Evolutionary conservation across 2,113 vertebrate species (phyloP).

Genomic region (Nothocercus nigrocapillus): DNA sequence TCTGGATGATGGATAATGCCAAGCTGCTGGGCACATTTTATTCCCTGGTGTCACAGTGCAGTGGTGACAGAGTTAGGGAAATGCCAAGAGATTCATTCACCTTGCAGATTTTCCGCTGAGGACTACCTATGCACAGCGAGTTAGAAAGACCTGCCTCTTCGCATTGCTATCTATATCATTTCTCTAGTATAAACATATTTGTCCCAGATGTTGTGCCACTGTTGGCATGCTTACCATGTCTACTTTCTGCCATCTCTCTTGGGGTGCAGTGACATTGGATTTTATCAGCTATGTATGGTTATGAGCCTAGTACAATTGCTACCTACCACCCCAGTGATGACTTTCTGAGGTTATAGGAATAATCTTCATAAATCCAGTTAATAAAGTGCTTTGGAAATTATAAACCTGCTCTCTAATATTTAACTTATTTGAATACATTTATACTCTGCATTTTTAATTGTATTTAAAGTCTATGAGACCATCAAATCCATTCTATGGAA

Average conservation of each 20-base stretch:
- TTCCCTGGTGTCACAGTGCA: not conserved
- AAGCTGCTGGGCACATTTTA: not conserved
- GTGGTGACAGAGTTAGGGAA: not conserved
- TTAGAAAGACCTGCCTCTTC: not conserved
- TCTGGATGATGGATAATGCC: slow-evolving; percentile 24
- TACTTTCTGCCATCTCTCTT: not conserved
- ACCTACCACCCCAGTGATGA: not conserved
- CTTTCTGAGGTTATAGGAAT: not conserved
- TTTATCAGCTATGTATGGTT: not conserved
- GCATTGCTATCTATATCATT: not conserved
- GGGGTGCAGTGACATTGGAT: not conserved
- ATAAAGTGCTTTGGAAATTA: not conserved
- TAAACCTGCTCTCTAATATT: not conserved
- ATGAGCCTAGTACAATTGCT: not conserved
- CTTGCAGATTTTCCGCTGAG: not conserved
- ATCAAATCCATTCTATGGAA: not conserved
- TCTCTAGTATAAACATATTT: not conserved
- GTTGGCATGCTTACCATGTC: not conserved
- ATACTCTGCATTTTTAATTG: not conserved
- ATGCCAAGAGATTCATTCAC: not conserved
- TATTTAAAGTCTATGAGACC: not conserved
- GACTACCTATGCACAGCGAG: not conserved
- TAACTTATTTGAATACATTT: not conserved
- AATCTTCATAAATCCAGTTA: not conserved
- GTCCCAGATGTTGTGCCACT: not conserved